Evolutionary conservation across 2,888 invertebrate genomes (phyloP).

Genomic region (Buathra laborator): DNA sequence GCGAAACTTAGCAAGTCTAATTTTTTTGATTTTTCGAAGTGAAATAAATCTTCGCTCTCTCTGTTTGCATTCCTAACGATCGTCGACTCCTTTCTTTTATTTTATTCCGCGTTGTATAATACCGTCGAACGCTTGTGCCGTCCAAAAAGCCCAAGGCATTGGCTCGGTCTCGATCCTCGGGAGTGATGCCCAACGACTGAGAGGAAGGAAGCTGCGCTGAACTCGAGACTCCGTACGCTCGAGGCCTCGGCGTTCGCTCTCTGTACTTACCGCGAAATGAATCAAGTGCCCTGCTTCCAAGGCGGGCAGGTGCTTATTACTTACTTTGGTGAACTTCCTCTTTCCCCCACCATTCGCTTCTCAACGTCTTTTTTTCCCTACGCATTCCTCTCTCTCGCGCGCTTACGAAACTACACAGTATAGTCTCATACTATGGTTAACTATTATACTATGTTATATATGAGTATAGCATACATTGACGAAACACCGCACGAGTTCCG

Average conservation of each 20-base stretch:
- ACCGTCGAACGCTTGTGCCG: constrained; percentile 15
- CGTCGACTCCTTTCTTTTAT: not conserved
- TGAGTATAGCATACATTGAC: constrained; percentile 43
- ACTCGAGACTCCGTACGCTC: constrained; percentile 36
- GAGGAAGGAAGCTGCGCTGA: constrained; percentile 35
- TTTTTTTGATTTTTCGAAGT: too few relatives aligned
- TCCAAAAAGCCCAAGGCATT: constrained; percentile 79
- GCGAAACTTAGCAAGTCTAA: too few relatives aligned
- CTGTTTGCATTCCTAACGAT: constrained; percentile 50
- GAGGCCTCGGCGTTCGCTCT: constrained; percentile 73
- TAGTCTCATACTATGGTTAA: constrained; percentile 10
- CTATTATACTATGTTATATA: constrained; percentile 11
- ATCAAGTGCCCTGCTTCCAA: constrained; percentile 83
- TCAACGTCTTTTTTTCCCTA: constrained; percentile 34
- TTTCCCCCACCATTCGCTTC: constrained; percentile 20
- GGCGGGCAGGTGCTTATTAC: constrained; percentile 85
- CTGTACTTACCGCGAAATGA: constrained; percentile 85
- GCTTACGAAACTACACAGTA: constrained; percentile 46
- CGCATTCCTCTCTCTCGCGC: constrained; percentile 12
- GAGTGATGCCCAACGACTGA: constrained; percentile 7
- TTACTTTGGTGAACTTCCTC: constrained; percentile 73
- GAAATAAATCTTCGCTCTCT: too few relatives aligned
- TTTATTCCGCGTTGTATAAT: constrained; percentile 12
- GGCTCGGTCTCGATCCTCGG: constrained; percentile 69
- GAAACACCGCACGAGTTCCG: constrained; percentile 23